A percentile compares a stretch with the other conserved stretches of the same genome.
Conservation (phyloP, 2,797 vertebrate species). For the Selene dorsalis region DNA sequence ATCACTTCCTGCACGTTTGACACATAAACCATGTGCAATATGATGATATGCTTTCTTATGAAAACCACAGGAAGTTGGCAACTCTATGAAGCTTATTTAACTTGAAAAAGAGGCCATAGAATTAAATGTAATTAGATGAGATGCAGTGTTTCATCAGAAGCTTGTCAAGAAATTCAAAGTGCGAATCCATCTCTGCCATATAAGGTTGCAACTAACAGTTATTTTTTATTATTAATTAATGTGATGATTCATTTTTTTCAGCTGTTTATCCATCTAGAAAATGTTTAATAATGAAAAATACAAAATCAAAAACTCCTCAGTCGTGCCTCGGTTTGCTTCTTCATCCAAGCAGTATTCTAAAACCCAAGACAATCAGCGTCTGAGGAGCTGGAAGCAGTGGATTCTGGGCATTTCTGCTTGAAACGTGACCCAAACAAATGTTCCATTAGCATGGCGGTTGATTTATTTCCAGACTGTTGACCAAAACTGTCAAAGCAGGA, state of each 20-base stretch:
- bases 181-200: background rate
- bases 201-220: background rate
- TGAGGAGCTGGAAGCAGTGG: background rate
- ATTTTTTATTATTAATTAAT: background rate
- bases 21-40: background rate
- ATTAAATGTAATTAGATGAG: background rate
- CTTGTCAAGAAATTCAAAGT: background rate
- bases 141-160: background rate
- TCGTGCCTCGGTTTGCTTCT: background rate
- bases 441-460: background rate
- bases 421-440: background rate
- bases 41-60: background rate
- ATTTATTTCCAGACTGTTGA: background rate
- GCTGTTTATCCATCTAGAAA: background rate
- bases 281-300: background rate
- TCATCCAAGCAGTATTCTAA: background rate
- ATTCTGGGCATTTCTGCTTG: background rate
- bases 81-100: background rate
- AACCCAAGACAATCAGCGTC: background rate
- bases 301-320: background rate
- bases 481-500: background rate
- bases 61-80: background rate
- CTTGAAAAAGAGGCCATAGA: background rate
- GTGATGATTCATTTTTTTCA: background rate
- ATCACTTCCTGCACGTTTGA: background rate